A percentile compares a stretch with the other conserved stretches of the same genome.
Evolutionary conservation across 2,797 vertebrate species (phyloP).

Genomic region (Threskiornis aethiopicus): DNA sequence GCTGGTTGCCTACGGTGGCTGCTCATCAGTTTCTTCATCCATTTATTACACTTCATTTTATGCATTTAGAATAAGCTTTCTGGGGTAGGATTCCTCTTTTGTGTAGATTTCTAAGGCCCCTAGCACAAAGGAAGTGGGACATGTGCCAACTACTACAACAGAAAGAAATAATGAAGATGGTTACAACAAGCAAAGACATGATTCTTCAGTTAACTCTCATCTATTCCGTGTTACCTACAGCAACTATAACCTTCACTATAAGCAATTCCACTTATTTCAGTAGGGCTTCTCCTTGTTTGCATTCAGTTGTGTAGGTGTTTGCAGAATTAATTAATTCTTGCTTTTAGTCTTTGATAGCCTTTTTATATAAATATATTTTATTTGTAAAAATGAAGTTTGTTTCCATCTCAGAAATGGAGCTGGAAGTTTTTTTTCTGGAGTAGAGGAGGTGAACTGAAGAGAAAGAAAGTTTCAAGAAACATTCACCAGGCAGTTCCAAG

Average conservation of each 20-base stretch:
- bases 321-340: background rate
- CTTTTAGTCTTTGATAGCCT: background rate
- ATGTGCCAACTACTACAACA: background rate
- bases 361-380: background rate
- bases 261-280: background rate
- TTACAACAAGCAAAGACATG: background rate
- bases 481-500: background rate
- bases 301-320: background rate
- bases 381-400: background rate
- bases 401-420: background rate
- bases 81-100: background rate
- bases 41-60: background rate
- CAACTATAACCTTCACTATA: background rate
- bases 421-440: background rate
- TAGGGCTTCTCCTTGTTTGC: background rate
- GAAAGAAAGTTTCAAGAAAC: background rate
- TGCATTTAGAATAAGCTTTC: background rate
- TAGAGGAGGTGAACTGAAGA: background rate
- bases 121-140: background rate
- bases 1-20: background rate
- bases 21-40: background rate
- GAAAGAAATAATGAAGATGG: background rate
- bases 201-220: background rate
- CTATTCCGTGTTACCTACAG: background rate
- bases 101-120: background rate